Conservation (phyloP, 2,113 vertebrate species). For the Grallaria varia region DNA sequence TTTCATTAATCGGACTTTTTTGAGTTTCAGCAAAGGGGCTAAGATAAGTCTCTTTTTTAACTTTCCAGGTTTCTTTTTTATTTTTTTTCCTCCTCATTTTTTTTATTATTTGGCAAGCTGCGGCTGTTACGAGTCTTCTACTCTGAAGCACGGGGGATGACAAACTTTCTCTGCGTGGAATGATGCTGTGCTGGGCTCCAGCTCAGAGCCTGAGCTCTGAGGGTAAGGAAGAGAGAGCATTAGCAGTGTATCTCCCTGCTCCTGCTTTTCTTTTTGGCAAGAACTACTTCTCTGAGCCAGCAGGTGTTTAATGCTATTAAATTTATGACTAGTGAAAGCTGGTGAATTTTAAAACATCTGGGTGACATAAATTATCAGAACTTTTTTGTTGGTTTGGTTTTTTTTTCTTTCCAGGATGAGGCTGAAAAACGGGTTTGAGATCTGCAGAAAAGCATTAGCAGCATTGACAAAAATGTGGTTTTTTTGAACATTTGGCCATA, state of each 20-base stretch:
- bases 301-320: constrained; percentile 82
- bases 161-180: constrained; percentile 33
- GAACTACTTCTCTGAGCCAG: constrained; percentile 67
- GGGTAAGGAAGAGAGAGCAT: constrained; percentile 49
- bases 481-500: constrained; percentile 46
- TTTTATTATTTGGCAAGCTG: background rate
- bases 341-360: constrained; percentile 79
- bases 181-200: constrained; percentile 26
- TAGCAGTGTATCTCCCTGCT: constrained; percentile 59
- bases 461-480: constrained; percentile 39
- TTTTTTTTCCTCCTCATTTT: background rate
- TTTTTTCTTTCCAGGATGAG: background rate
- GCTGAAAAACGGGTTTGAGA: constrained; percentile 63
- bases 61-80: background rate
- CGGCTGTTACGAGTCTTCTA: background rate
- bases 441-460: constrained; percentile 59
- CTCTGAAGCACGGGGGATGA: constrained; percentile 15
- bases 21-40: background rate
- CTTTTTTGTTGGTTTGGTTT: no score
- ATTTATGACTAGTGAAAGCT: constrained; percentile 78
- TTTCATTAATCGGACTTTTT: background rate
- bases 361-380: constrained; percentile 75
- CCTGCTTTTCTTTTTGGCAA: constrained; percentile 76
- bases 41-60: background rate
- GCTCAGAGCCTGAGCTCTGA: constrained; percentile 45